Evolutionary conservation across 2,797 vertebrate genomes (phyloP).

Genomic region (Acomys russatus): DNA sequence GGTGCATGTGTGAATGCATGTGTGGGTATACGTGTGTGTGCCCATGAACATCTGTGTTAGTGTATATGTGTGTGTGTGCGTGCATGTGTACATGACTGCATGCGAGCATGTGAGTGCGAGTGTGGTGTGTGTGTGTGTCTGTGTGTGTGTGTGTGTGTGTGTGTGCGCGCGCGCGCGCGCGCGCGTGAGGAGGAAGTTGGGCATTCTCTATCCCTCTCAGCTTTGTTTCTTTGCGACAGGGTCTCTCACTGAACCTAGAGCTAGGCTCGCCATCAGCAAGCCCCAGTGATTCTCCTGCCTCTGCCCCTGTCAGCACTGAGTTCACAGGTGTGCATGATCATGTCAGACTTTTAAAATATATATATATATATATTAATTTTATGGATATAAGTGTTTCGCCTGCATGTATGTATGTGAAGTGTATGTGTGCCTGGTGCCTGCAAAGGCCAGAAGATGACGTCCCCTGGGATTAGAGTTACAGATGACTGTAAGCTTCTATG

Average conservation of each 20-base stretch:
- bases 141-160: not conserved
- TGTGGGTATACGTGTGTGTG: not conserved
- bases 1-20: not conserved
- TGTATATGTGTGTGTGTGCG: not conserved
- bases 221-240: not conserved
- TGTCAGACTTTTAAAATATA: not conserved
- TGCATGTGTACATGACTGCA: not conserved
- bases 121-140: not conserved
- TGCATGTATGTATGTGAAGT: not conserved
- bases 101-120: too few species aligned
- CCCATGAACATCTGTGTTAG: not conserved
- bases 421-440: not conserved
- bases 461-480: not conserved
- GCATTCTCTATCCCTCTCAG: not conserved
- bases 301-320: not conserved
- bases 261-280: not conserved
- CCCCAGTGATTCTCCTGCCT: not conserved
- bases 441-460: not conserved
- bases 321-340: not conserved
- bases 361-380: not conserved
- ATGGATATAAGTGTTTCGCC: not conserved
- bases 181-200: not conserved
- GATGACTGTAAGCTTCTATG: not conserved
- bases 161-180: accelerated
- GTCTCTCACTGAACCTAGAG: not conserved